A percentile compares a stretch with the other conserved stretches of the same genome.
These are phyloP conservation scores for Cliona cf. orientalis DNA, from an alignment of 37 sponge, comb jelly and placozoan species.

Conservation along the genomic window DNA sequence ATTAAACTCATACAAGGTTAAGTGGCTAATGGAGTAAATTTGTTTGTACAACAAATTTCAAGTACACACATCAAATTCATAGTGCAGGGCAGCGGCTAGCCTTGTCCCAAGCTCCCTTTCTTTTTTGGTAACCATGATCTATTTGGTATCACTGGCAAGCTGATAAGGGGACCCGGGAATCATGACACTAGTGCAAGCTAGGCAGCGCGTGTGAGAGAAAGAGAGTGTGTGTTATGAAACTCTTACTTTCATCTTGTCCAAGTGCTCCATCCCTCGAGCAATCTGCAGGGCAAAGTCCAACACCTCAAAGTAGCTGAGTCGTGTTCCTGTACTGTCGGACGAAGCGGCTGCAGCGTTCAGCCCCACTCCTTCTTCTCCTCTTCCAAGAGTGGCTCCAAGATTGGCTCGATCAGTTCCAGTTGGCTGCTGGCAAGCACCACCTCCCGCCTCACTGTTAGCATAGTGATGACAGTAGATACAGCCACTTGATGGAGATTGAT, in stretches of 20 bases:
- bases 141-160: neutral
- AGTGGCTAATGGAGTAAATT: neutral
- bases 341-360: neutral
- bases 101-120: neutral
- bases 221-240: neutral
- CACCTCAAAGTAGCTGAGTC: constrained; percentile 54
- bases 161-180: neutral
- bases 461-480: too few relatives aligned
- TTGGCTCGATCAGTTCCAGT: too few relatives aligned
- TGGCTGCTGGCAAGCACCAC: neutral
- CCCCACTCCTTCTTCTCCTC: neutral
- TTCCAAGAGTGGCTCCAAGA: too few relatives aligned
- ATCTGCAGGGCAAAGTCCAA: constrained; percentile 70
- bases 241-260: constrained; percentile 71
- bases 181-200: neutral
- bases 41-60: neutral
- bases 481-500: too few relatives aligned
- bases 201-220: neutral
- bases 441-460: neutral
- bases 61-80: neutral
- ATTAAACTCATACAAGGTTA: neutral
- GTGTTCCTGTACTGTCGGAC: neutral
- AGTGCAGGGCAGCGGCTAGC: neutral
- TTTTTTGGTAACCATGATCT: neutral
- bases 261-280: constrained; percentile 82